These are phyloP conservation scores for Caprella mutica DNA, from an alignment of 2,888 invertebrate species.

Conservation along the genomic window DNA sequence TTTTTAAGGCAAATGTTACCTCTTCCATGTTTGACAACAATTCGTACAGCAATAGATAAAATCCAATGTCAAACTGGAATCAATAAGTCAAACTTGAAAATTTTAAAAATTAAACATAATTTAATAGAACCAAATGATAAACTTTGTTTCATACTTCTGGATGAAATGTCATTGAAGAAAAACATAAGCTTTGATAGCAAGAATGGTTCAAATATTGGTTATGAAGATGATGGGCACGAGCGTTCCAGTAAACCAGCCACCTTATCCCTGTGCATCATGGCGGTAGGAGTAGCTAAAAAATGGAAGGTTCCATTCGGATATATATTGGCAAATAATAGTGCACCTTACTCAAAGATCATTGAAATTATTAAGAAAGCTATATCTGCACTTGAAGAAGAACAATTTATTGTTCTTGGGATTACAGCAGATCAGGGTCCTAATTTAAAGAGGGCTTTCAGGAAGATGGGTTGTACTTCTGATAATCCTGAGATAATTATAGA, in stretches of 20 bases:
- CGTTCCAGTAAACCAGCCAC: background rate
- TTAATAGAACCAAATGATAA: background rate
- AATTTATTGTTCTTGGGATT: background rate
- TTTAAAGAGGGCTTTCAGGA: background rate
- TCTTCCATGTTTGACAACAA: background rate
- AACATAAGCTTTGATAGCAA: background rate
- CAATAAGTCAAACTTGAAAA: background rate
- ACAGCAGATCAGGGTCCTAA: background rate
- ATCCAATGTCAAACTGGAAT: background rate
- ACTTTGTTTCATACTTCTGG: background rate
- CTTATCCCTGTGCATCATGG: background rate
- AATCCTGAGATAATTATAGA: background rate
- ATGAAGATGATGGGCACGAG: background rate
- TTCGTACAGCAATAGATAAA: background rate
- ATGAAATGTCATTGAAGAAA: background rate
- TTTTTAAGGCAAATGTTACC: background rate
- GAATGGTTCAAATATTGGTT: background rate
- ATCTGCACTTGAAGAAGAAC: background rate
- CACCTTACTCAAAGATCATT: background rate
- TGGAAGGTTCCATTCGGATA: background rate
- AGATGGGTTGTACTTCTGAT: background rate
- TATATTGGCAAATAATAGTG: background rate
- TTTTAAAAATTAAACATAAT: background rate
- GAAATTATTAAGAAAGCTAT: background rate
- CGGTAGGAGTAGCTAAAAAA: background rate